phyloP scores from a whole-genome alignment of 2,888 invertebrate species.

The Sthenelais limicola region DNA sequence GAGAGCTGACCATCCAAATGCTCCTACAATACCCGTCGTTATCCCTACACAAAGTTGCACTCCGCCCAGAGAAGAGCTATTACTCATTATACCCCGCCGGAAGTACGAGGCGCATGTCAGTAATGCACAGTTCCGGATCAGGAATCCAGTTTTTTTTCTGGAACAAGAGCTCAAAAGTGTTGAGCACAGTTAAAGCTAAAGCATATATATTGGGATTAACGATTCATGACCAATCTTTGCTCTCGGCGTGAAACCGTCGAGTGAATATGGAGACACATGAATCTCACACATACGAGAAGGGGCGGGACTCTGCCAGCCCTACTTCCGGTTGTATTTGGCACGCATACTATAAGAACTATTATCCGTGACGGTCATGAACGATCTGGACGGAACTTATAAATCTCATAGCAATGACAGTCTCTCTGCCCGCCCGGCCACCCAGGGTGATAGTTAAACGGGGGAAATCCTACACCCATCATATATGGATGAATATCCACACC shows the following conservation, averaged over 20 bases:
- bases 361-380: slow-evolving; percentile 3
- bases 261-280: background rate
- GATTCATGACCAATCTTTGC: no score
- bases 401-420: background rate
- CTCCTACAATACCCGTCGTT: no score
- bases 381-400: background rate
- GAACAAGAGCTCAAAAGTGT: no score
- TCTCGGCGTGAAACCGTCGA: background rate
- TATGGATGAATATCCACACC: no score
- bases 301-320: background rate
- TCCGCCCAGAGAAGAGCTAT: background rate
- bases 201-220: no score
- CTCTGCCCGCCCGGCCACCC: background rate
- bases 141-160: slow-evolving; percentile 21
- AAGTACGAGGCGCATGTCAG: slow-evolving; percentile 16
- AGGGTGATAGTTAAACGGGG: slow-evolving; percentile 2
- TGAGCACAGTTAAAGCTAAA: no score
- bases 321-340: background rate
- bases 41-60: background rate
- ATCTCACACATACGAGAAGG: background rate
- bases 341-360: no score
- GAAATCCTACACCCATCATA: no score
- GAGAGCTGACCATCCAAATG: background rate
- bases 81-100: no score
- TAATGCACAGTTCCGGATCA: slow-evolving; percentile 27